Evolutionary conservation across 2,888 invertebrate species (phyloP).

Genomic region (Dynastes tityus): DNA sequence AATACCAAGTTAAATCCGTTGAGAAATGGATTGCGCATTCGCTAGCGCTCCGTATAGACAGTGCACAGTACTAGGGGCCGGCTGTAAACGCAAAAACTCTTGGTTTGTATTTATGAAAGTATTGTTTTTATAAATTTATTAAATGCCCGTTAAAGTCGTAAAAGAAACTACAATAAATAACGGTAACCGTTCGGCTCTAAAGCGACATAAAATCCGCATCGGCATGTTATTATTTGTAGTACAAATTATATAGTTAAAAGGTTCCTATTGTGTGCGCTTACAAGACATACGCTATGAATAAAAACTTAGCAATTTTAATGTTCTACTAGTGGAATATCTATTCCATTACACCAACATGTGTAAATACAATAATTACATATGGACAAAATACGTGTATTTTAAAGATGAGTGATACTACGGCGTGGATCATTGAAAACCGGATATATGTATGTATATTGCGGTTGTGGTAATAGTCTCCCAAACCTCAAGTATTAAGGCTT

Average conservation of each 20-base stretch:
- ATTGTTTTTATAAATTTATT: slow-evolving; percentile 16
- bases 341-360: background rate
- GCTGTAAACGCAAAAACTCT: background rate
- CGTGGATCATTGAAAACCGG: background rate
- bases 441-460: background rate
- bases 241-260: slow-evolving; percentile 41
- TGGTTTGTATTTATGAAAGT: slow-evolving; percentile 15
- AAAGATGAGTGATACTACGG: background rate
- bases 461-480: slow-evolving; percentile 1
- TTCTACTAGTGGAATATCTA: slow-evolving; percentile 11
- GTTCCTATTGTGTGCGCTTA: slow-evolving; percentile 28
- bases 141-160: background rate
- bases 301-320: slow-evolving; percentile 41
- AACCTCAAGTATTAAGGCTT: background rate
- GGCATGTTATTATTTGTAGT: slow-evolving; percentile 33
- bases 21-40: too few species aligned
- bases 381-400: background rate
- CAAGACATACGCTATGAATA: slow-evolving; percentile 23
- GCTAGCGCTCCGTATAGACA: too few species aligned
- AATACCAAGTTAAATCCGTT: too few species aligned
- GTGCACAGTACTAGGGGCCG: background rate
- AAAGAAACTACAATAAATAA: slow-evolving; percentile 39
- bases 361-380: slow-evolving; percentile 9
- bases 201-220: slow-evolving; percentile 25
- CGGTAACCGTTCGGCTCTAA: slow-evolving; percentile 28